Base-by-base conservation (phyloP, 1,140 invertebrate genomes). In the Kradibia gibbosae region DNA sequence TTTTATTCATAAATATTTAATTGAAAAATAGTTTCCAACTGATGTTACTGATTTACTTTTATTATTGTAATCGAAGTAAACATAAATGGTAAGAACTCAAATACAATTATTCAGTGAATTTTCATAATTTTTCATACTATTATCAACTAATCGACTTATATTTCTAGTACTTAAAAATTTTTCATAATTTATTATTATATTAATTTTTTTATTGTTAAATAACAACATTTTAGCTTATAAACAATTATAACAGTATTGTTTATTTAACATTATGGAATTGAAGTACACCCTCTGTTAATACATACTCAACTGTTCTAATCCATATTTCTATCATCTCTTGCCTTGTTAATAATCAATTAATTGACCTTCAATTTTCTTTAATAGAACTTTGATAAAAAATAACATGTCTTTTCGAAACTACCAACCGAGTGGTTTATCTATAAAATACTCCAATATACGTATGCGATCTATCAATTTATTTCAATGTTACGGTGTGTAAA, bases 231-330 rank as follows among this genome's bases (percentile, higher is more conserved):
- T 13, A 20, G 4, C 13, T 53, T 53, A 60, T 79, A 60, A 80
- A 80, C n/a, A 80, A 80, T 53, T n/a, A n/a, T 34, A 34, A 39
- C 25, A 45, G 67, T 28, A 60, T 79, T 72, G 53, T 42, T 39
- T 34, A 10, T 22, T 34, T 34, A 17, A 22, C 77, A 78, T 71
- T 57, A 65, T 78, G 8, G 34, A 10, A 15, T 15, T 17, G 62
- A 57, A 76, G 57, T 76, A 36, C 74, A 22, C 39, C 39, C 62
- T 20, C 10, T 67, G 62, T 39, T 67, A 8, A 34, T 36, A 36
- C 39, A 34, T 36, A 67, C 34, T 65, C 31, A 2, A 65, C 62
- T 76, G 13, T 36, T 67, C 62, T 22, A 36, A 67, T 60, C 53
- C 55, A 57, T 42, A 57, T 75, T 60, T 60, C 34, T 36, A 36